These are phyloP conservation scores for Pandion haliaetus DNA, from an alignment of 2,113 vertebrate species.

Conservation along the genomic window DNA sequence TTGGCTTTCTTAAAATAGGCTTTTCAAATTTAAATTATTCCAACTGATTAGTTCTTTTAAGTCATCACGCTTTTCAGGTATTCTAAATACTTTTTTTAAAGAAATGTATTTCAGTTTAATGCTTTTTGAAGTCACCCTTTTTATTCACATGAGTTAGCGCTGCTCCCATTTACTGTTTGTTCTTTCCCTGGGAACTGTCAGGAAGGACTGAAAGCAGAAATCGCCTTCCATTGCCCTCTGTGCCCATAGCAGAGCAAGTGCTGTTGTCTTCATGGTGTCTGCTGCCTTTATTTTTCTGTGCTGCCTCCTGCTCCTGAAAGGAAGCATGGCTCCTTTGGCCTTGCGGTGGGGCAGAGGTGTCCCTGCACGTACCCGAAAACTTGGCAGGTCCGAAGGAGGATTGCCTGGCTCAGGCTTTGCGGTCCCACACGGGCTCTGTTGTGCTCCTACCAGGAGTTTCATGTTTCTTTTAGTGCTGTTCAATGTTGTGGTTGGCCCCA, in stretches of 20 bases:
- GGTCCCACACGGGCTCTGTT: not conserved
- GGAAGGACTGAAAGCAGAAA: not conserved
- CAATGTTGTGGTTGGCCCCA: not conserved
- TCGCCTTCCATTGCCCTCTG: not conserved
- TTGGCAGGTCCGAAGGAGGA: not conserved
- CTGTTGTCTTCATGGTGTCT: not conserved
- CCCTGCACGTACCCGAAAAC: fast-evolving
- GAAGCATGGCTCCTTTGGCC: not conserved
- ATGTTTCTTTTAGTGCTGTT: not conserved
- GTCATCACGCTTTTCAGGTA: not conserved
- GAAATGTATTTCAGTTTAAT: not conserved
- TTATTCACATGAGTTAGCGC: not conserved
- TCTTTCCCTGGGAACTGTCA: not conserved
- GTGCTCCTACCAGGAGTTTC: not conserved
- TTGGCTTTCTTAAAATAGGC: not conserved
- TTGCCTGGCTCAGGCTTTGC: not conserved
- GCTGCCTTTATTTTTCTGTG: fast-evolving
- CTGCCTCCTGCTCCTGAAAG: not conserved
- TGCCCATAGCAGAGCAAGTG: not conserved
- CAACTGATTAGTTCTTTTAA: not conserved
- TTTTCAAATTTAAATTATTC: not conserved
- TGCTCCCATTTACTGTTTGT: not conserved
- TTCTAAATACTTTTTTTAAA: not conserved
- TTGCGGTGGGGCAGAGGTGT: fast-evolving
- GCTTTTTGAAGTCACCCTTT: not conserved